phyloP scores from a whole-genome alignment of 2,888 invertebrate species.

The Morinoia aosen region DNA sequence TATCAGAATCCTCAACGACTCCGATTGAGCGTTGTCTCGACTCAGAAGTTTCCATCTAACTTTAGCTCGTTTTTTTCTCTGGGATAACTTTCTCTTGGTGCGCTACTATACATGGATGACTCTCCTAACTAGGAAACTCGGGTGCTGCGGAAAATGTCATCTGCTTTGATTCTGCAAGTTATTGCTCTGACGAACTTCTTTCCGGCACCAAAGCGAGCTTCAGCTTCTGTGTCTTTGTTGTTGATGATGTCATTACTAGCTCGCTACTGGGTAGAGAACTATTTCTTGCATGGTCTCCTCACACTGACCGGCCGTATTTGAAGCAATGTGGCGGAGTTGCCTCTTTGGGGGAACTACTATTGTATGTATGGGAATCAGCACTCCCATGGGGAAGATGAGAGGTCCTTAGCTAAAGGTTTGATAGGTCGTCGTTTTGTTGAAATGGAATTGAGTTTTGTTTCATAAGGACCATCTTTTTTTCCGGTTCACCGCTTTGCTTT shows the following conservation, averaged over 20 bases:
- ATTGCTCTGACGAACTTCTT: slow-evolving; percentile 42
- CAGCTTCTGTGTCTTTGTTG: slow-evolving; percentile 22
- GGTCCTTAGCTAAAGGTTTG: no score
- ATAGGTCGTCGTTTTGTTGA: no score
- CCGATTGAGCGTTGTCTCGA: slow-evolving; percentile 50
- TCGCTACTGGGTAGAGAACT: background rate
- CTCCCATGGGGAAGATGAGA: no score
- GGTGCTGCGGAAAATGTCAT: slow-evolving; percentile 33
- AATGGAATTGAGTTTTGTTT: no score
- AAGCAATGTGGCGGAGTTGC: background rate
- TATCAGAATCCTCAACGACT: slow-evolving; percentile 43
- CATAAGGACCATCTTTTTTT: no score
- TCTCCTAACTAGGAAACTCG: slow-evolving; percentile 50
- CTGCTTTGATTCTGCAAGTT: slow-evolving; percentile 41
- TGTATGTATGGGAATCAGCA: no score
- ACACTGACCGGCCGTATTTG: background rate
- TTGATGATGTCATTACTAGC: background rate
- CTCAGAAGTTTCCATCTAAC: slow-evolving; percentile 51
- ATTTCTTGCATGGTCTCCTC: background rate
- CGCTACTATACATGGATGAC: slow-evolving; percentile 45
- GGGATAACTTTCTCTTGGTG: slow-evolving; percentile 38
- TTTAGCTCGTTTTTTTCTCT: slow-evolving; percentile 40
- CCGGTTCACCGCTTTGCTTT: no score
- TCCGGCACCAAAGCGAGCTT: background rate
- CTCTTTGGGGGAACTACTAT: background rate